phyloP scores from a whole-genome alignment of 2,113 vertebrate genomes.

The Ciconia boyciana region DNA sequence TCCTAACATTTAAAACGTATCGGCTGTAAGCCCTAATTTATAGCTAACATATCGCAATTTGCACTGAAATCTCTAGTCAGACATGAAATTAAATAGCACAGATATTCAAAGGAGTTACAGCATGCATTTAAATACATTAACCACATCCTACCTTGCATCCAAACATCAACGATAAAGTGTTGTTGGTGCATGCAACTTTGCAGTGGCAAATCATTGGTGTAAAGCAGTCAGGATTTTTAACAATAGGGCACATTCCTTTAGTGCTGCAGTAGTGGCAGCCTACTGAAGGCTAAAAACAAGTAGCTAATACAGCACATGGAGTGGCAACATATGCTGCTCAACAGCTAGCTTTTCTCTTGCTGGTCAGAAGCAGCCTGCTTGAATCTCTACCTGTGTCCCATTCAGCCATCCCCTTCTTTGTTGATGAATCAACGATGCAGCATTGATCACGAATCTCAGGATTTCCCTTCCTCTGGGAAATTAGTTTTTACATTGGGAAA shows the following conservation, averaged over 20 bases:
- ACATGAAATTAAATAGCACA: slow-evolving; percentile 44
- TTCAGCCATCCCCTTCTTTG: slow-evolving; percentile 67
- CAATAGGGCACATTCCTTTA: slow-evolving; percentile 89
- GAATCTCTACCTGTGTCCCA: slow-evolving; percentile 67
- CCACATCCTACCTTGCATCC: slow-evolving; percentile 92
- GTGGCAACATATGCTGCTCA: slow-evolving; percentile 64
- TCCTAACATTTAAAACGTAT: not conserved
- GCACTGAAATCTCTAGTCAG: slow-evolving; percentile 44
- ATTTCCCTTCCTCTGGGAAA: slow-evolving; percentile 59
- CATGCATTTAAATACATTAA: slow-evolving; percentile 69
- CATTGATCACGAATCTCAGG: slow-evolving; percentile 43
- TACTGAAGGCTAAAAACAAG: slow-evolving; percentile 65
- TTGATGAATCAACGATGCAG: slow-evolving; percentile 66
- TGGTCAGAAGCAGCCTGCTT: slow-evolving; percentile 59
- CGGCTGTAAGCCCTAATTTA: slow-evolving; percentile 18
- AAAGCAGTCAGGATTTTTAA: slow-evolving; percentile 84
- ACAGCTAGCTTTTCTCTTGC: slow-evolving; percentile 64
- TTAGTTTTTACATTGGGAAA: slow-evolving; percentile 1
- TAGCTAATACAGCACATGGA: slow-evolving; percentile 68
- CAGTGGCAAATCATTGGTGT: slow-evolving; percentile 95
- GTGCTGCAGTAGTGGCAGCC: slow-evolving; percentile 76
- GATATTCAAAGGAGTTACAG: slow-evolving; percentile 42
- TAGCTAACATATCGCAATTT: not conserved
- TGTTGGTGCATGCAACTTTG: slow-evolving; percentile 95
- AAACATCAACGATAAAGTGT: slow-evolving; percentile 94